Conservation (phyloP, 1,140 invertebrate species). For the Plectus sambesii region DNA sequence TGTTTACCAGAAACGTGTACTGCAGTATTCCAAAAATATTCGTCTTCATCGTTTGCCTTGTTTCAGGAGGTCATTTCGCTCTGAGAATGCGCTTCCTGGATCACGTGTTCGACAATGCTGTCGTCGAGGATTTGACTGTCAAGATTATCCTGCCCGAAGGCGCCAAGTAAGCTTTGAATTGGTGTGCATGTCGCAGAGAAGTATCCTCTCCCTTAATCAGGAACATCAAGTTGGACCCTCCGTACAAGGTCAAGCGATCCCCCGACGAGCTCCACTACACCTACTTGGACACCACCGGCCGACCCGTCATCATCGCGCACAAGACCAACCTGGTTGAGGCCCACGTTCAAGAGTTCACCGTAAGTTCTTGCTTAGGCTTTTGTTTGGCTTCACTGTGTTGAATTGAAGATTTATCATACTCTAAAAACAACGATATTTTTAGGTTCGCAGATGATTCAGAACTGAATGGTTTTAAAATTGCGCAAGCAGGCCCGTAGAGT, state of each 20-base stretch:
- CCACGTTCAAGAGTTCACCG: conserved; percentile 77
- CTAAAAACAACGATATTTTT: too few species aligned
- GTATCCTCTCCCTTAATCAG: conserved; percentile 41
- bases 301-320: conserved; percentile 70
- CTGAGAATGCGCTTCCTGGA: conserved; percentile 84
- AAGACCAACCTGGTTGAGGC: conserved; percentile 86
- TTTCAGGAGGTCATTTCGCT: conserved; percentile 59
- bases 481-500: too few species aligned
- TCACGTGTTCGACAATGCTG: conserved; percentile 91
- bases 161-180: conserved; percentile 49
- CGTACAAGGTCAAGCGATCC: conserved; percentile 65
- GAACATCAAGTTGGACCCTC: conserved; percentile 67
- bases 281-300: conserved; percentile 84
- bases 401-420: too few species aligned
- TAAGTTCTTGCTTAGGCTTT: conserved; percentile 36
- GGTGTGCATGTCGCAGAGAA: conserved; percentile 1
- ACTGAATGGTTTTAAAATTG: too few species aligned
- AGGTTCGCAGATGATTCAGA: too few species aligned
- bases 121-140: conserved; percentile 75
- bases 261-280: conserved; percentile 71
- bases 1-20: background rate
- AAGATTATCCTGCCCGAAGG: conserved; percentile 91
- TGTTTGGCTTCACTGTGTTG: too few species aligned
- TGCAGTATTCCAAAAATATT: background rate
- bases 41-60: background rate